Conservation (phyloP, 1,140 invertebrate genomes). For the Schlechtendalia chinensis region DNA sequence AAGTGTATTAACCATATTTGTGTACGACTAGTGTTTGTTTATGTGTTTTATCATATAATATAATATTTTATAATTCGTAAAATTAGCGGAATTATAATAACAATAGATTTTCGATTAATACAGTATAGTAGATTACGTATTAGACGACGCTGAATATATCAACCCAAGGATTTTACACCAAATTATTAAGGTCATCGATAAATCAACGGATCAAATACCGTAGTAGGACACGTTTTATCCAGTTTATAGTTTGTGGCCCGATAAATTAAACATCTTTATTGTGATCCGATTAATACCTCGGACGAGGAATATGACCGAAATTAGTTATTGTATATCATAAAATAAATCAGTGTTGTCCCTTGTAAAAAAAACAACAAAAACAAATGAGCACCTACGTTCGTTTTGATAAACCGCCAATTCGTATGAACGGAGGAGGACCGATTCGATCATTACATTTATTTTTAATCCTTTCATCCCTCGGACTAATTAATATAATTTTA, state of each 20-base stretch:
- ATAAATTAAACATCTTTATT: constrained; percentile 8
- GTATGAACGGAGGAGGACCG: background rate
- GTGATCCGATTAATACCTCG: constrained; percentile 12
- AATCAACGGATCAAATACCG: constrained; percentile 12
- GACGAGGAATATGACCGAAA: background rate
- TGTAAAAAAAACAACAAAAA: background rate
- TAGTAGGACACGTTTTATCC: background rate
- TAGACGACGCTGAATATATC: background rate
- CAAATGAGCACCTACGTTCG: background rate
- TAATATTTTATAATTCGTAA: no score
- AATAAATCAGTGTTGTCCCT: constrained; percentile 10
- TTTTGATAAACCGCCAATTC: constrained; percentile 6
- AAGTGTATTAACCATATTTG: no score
- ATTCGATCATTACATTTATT: constrained; percentile 6
- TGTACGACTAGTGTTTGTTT: no score
- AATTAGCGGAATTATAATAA: no score
- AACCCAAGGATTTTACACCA: constrained; percentile 7
- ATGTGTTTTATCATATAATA: no score
- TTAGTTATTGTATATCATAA: background rate
- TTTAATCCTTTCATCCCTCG: background rate
- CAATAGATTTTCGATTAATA: background rate
- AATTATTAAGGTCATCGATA: background rate
- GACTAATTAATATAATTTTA: constrained; percentile 14
- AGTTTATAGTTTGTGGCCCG: background rate
- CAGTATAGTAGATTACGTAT: background rate